phyloP scores from a whole-genome alignment of 2,888 invertebrate genomes.

The Eupeodes luniger region DNA sequence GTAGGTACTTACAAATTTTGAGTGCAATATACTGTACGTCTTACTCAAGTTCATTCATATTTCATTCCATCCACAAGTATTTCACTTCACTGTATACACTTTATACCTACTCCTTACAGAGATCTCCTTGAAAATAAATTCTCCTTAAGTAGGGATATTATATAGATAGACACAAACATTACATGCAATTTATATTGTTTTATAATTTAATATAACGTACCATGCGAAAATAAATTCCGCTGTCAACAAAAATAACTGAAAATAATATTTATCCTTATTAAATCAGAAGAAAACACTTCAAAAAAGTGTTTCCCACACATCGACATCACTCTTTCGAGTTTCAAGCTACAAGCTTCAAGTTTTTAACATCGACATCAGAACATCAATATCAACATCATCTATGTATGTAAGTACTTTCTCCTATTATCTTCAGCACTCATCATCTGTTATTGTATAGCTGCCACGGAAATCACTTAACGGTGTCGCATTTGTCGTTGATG shows the following conservation, averaged over 20 bases:
- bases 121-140: too few relatives aligned
- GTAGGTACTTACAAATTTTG: too few relatives aligned
- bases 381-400: neutral
- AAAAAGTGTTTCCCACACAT: neutral
- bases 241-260: neutral
- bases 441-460: constrained; percentile 83
- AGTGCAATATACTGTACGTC: too few relatives aligned
- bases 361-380: neutral
- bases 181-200: too few relatives aligned
- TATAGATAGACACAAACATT: too few relatives aligned
- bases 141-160: too few relatives aligned
- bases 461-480: constrained; percentile 83
- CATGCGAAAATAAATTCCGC: neutral
- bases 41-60: too few relatives aligned
- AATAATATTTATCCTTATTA: neutral
- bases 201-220: too few relatives aligned
- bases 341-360: neutral
- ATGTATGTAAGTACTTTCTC: too few relatives aligned
- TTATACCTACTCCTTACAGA: too few relatives aligned
- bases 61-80: too few relatives aligned
- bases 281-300: constrained; percentile 18
- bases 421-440: constrained; percentile 81
- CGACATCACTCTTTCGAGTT: neutral
- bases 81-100: too few relatives aligned
- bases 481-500: constrained; percentile 82